Base-by-base conservation (phyloP, 1,140 invertebrate species). In the Steinernema khuongi region DNA sequence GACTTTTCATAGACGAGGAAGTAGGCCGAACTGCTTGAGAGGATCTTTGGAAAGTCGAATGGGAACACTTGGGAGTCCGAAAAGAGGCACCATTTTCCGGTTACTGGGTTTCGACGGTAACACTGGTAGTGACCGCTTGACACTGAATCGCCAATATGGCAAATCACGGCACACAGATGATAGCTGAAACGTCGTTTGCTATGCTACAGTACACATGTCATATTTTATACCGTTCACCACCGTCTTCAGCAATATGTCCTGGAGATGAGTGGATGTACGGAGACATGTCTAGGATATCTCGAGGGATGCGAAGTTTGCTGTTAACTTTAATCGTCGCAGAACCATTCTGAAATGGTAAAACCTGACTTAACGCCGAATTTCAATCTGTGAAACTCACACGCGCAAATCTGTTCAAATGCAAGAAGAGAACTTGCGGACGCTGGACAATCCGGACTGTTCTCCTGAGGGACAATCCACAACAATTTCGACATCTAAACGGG, bases 111-210 rank as follows among this genome's bases (percentile, higher is more conserved):
- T 26, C 50, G 50, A 17, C 50, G 50, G 22, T 17, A 60, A 60
- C 50, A 60, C 50, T 60, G 50, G 50, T 60, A 60, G 26, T 60
- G 50, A 60, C 50, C 50, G 19, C 50, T 60, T 7, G 50, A 60
- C 4, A 60, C 50, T 4, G 50, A n/a, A 26, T 22, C 50, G 11
- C 50, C 50, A 14, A 60, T n/a, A 22, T 60, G 50, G 22, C 7
- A 60, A 17, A 60, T 60, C 4, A 60, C 50, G 7, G 50, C 50
- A 22, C 7, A 41, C 36, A 41, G n/a, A n/a, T 11, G 36, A n/a
- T 41, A 41, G 7, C 19, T 60, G 50, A 60, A 22, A 60, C 26
- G 26, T n/a, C 36, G 7, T 60, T 14, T 60, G n/a, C 22, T 60
- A 60, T n/a, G 26, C 50, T 7, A 41, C 7, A 41, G 36, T n/a